These are phyloP conservation scores for Diloba caeruleocephala DNA, from an alignment of 2,888 invertebrate species.

Conservation along the genomic window DNA sequence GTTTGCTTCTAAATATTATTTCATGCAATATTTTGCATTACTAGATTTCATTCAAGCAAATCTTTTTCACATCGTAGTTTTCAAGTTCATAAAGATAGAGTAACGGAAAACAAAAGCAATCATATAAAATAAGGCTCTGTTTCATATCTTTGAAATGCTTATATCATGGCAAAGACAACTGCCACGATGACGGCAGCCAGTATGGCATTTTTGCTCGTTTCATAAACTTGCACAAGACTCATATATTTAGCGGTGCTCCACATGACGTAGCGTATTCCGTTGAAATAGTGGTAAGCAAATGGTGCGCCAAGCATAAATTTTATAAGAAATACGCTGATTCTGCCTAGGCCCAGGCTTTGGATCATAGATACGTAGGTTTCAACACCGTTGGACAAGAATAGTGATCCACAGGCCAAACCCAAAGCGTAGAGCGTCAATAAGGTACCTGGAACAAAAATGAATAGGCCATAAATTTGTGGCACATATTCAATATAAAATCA, in stretches of 20 bases:
- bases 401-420: conserved; percentile 63
- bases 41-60: conserved; percentile 6
- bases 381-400: conserved; percentile 75
- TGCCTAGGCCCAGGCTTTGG: conserved; percentile 71
- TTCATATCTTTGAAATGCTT: conserved; percentile 12
- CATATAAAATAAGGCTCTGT: not conserved
- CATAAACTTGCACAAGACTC: conserved; percentile 60
- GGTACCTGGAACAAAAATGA: conserved; percentile 64
- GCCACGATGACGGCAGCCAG: conserved; percentile 47
- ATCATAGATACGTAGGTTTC: conserved; percentile 75
- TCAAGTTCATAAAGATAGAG: not conserved
- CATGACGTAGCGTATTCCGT: conserved; percentile 71
- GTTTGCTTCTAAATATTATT: not conserved
- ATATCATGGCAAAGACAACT: conserved; percentile 63
- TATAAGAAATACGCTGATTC: conserved; percentile 53
- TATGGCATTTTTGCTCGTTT: conserved; percentile 59
- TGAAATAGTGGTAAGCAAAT: conserved; percentile 75
- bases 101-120: not conserved
- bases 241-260: conserved; percentile 70
- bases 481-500: too few relatives aligned
- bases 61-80: not conserved
- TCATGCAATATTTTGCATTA: not conserved
- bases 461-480: not conserved
- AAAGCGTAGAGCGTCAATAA: conserved; percentile 64
- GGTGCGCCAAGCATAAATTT: conserved; percentile 71